Conservation (phyloP, 2,888 invertebrate genomes). For the Tetheella fluctuosa region DNA sequence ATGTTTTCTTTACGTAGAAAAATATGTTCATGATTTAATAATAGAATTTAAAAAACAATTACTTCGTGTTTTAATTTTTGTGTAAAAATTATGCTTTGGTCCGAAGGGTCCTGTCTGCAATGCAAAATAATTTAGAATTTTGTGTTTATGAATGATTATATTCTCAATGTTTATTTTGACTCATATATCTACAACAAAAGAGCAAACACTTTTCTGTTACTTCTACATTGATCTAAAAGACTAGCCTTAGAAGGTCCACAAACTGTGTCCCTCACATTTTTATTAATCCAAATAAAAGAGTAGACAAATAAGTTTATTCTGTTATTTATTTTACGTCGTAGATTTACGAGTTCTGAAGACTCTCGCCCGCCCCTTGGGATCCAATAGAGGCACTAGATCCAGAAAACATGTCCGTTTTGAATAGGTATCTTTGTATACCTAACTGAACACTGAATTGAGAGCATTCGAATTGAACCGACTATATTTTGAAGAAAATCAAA, state of each 20-base stretch:
- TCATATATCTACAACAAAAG: too few species aligned
- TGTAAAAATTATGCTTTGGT: too few species aligned
- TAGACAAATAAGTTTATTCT: not conserved
- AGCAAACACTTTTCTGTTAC: not conserved
- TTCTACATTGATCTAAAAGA: not conserved
- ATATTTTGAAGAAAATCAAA: constrained; percentile 6
- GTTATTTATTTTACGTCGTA: constrained; percentile 24
- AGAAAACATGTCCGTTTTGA: constrained; percentile 40
- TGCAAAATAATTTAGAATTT: too few species aligned
- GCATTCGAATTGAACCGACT: constrained; percentile 3
- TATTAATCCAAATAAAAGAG: constrained; percentile 4
- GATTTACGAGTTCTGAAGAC: constrained; percentile 35
- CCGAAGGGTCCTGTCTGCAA: too few species aligned
- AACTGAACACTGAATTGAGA: constrained; percentile 25
- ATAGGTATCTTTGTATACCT: constrained; percentile 39
- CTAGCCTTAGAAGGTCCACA: not conserved
- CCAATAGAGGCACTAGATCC: constrained; percentile 28
- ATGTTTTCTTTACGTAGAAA: not conserved
- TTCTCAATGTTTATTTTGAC: too few species aligned
- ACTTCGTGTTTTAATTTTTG: too few species aligned
- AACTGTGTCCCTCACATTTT: not conserved
- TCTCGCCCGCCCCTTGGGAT: constrained; percentile 35
- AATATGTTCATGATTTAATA: too few species aligned
- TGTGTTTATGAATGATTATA: too few species aligned
- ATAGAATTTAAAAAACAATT: too few species aligned